Evolutionary conservation across 92 coral and sea anemone species (phyloP).

Genomic region (Virgularia gustaviana): DNA sequence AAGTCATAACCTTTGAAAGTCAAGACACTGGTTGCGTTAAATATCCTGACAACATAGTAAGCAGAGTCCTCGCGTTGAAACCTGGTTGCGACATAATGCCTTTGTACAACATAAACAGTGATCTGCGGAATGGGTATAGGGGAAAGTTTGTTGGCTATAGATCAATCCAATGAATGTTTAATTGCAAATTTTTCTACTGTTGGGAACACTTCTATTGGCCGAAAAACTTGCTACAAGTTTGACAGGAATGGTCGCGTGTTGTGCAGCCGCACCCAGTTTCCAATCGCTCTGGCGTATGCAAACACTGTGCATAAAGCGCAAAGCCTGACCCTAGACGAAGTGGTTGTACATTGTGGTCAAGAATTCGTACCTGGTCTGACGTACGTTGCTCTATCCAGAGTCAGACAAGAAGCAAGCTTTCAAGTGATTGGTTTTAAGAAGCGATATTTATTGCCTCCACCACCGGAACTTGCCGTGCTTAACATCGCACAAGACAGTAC

Average conservation of each 20-base stretch:
- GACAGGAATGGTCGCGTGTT: slow-evolving; percentile 30
- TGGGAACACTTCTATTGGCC: slow-evolving; percentile 1
- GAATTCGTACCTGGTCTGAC: slow-evolving; percentile 56
- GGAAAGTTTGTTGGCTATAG: slow-evolving; percentile 35
- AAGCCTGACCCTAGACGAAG: slow-evolving; percentile 44
- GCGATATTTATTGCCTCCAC: background rate
- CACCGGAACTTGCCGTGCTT: background rate
- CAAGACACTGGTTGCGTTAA: background rate
- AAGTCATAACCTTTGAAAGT: background rate
- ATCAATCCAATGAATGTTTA: slow-evolving; percentile 9
- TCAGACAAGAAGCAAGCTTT: background rate
- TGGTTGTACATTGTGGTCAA: slow-evolving; percentile 48
- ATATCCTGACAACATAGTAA: background rate
- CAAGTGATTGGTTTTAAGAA: background rate
- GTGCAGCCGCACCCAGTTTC: slow-evolving; percentile 35
- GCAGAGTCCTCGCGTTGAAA: slow-evolving; percentile 12
- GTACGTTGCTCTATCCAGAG: slow-evolving; percentile 49
- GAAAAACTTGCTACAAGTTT: slow-evolving; percentile 19
- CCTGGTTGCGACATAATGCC: slow-evolving; percentile 42
- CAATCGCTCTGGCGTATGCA: slow-evolving; percentile 33
- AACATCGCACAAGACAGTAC: too few species aligned
- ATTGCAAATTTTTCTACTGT: slow-evolving; percentile 20
- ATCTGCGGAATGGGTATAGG: slow-evolving; percentile 40
- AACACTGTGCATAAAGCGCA: slow-evolving; percentile 42
- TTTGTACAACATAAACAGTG: slow-evolving; percentile 39